A percentile compares a stretch with the other conserved stretches of the same genome.
Evolutionary conservation across 2,888 invertebrate genomes (phyloP).

Genomic region (Rhopalosiphum nymphaeae): DNA sequence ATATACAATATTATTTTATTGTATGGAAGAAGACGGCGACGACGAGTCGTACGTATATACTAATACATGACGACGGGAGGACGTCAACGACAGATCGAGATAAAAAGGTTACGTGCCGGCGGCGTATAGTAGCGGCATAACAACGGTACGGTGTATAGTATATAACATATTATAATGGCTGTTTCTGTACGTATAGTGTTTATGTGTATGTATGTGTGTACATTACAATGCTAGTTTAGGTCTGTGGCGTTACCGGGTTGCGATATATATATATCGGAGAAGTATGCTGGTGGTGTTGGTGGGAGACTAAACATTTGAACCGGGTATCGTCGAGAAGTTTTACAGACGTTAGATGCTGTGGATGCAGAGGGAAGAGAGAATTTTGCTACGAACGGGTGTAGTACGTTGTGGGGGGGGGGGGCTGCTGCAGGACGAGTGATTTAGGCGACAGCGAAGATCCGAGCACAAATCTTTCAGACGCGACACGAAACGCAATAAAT

Average conservation of each 20-base stretch:
- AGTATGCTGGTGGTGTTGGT: neutral
- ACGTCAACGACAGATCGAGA: slow-evolving; percentile 45
- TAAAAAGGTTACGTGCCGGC: slow-evolving; percentile 13
- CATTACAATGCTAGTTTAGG: neutral
- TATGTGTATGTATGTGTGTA: neutral
- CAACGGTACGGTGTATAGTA: neutral
- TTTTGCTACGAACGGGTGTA: neutral
- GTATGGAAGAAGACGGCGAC: neutral
- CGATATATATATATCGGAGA: neutral
- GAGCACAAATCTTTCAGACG: slow-evolving; percentile 64
- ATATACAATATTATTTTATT: neutral
- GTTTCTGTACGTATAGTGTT: neutral
- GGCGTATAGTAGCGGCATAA: neutral
- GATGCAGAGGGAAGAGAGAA: neutral
- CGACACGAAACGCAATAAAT: slow-evolving; percentile 61
- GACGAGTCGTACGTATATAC: neutral
- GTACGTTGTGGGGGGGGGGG: neutral
- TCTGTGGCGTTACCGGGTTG: neutral
- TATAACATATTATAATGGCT: slow-evolving; percentile 3
- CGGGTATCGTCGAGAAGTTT: slow-evolving; percentile 34
- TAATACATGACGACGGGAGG: neutral
- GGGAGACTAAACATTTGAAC: slow-evolving; percentile 29
- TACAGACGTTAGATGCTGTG: neutral
- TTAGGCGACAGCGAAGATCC: slow-evolving; percentile 64
- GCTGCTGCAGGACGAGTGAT: slow-evolving; percentile 50